Evolutionary conservation across 1,140 invertebrate species (phyloP), one percentile per base, ranked within the genome.

Genomic region (Bombus difficillimus): DNA sequence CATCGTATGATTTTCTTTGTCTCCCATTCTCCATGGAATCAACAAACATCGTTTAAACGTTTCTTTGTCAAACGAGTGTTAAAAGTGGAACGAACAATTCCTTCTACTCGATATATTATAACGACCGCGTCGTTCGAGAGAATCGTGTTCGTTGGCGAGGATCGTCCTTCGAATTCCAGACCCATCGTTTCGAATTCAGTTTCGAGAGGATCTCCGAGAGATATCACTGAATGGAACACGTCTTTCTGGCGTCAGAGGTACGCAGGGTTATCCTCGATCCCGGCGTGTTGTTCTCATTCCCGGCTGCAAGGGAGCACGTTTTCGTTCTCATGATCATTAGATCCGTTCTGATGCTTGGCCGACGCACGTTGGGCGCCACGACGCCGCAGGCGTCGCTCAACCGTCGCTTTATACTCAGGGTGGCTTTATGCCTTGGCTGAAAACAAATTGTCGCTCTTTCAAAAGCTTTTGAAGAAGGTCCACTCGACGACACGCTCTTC

Each of bases 381-480:
- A 98, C 97, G 15, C 98, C 98, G 92, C 97, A 98, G 32, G 97
- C 97, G 92, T 98, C 97, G 86, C 97, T 98, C 88, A 98, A 95
- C 39, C 97, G 96, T 75, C 97, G 95, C 88, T 98, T 97, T 81
- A 98, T 97, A 66, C 97, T 97, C 69, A 98, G 94, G 4, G 97
- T 97, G 88, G 97, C 97, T 95, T 97, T 97, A 92, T 97, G 97
- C 92, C 96, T 96, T 89, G 96, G 95, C 93, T 96, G 96, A 41
- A 95, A 96, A 81, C 96, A 91, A 82, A 91, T 84, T 39, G 83
- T 86, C 88, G 71, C 41, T 73, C 57, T 89, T 86, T 89, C 62
- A 84, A 73, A 74, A 18, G 34, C 62, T 37, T 66, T 34, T 34
- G 37, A 64, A 5, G 32, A 37, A 57, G 64, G 37, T 3, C 37